A percentile compares a stretch with the other conserved stretches of the same genome.
Evolutionary conservation across 2,113 vertebrate species (phyloP).

Genomic region (Platysternon megacephalum): DNA sequence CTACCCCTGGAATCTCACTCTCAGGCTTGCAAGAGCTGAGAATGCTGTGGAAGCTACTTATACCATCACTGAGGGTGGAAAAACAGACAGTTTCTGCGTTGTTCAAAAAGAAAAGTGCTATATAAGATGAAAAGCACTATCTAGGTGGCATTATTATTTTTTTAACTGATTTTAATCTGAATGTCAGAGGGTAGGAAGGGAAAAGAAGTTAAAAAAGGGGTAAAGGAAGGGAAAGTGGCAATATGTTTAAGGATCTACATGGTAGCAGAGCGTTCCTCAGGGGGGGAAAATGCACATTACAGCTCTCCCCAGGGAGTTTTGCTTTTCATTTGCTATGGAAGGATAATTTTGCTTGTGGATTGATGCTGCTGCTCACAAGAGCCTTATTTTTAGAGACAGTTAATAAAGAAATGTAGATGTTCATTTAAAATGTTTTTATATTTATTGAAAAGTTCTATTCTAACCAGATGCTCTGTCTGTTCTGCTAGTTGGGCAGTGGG

Average conservation of each 20-base stretch:
- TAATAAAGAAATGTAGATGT: neutral
- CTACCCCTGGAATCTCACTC: neutral
- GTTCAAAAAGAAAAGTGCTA: neutral
- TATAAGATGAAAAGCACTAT: neutral
- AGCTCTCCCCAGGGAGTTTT: neutral
- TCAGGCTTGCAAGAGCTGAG: neutral
- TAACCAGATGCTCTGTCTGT: neutral
- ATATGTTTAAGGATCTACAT: neutral
- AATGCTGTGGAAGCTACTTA: neutral
- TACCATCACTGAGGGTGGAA: slow-evolving; percentile 1
- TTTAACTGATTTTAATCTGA: neutral
- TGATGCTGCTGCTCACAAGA: neutral
- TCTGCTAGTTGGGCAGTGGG: neutral
- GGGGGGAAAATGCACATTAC: neutral
- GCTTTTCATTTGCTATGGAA: neutral
- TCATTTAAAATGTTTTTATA: neutral
- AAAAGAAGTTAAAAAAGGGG: neutral
- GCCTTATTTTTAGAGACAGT: neutral
- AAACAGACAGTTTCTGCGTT: neutral
- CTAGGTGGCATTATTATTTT: too few relatives aligned
- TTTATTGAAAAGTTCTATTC: neutral
- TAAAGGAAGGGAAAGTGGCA: neutral
- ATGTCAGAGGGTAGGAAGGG: neutral
- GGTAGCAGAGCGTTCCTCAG: neutral
- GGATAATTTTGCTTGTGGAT: neutral